phyloP scores from a whole-genome alignment of 2,113 vertebrate species.

The Solea senegalensis region DNA sequence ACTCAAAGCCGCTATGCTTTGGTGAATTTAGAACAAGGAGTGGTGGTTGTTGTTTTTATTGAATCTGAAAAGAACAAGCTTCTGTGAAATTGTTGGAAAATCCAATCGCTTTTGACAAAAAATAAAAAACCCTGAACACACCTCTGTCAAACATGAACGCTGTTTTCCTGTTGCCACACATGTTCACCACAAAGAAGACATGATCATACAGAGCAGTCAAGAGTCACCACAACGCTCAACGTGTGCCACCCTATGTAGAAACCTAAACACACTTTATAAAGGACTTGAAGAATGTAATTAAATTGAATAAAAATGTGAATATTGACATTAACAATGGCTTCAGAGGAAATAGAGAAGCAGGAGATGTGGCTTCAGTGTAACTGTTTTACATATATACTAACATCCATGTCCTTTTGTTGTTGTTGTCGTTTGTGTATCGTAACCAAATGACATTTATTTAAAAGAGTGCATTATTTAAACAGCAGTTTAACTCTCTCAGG shows the following conservation, averaged over 20 bases:
- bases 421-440: background rate
- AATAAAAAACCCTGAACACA: background rate
- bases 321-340: too few relatives aligned
- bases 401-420: background rate
- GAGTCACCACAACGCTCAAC: background rate
- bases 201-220: background rate
- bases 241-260: background rate
- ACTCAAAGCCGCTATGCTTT: slow-evolving; percentile 15
- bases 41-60: slow-evolving; percentile 22
- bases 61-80: slow-evolving; percentile 15
- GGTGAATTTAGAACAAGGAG: slow-evolving; percentile 17
- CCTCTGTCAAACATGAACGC: too few relatives aligned
- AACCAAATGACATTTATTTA: slow-evolving; percentile 19
- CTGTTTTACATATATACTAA: too few relatives aligned
- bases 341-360: too few relatives aligned
- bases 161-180: background rate
- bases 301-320: background rate
- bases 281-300: background rate
- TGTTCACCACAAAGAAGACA: background rate
- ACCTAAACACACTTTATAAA: background rate
- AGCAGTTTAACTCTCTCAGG: too few relatives aligned
- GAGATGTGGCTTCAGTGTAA: too few relatives aligned
- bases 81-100: background rate
- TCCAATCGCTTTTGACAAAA: background rate
- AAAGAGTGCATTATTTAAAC: background rate